Conservation (phyloP, 2,888 invertebrate species). For the Dolichopus griseipennis region DNA sequence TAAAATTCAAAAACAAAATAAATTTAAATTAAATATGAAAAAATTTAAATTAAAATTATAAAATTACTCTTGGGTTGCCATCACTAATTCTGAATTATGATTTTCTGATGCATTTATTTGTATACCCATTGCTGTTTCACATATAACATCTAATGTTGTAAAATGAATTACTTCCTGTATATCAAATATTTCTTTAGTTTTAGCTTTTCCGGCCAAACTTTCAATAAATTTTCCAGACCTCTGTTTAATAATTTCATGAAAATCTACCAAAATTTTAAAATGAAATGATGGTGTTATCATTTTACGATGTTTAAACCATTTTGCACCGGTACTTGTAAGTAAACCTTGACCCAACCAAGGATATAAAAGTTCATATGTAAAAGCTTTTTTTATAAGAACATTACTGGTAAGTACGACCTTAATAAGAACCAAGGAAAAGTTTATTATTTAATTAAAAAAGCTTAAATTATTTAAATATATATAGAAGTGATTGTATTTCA, state of each 20-base stretch:
- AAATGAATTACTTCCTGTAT: constrained; percentile 46
- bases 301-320: constrained; percentile 47
- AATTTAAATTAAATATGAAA: not conserved
- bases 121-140: constrained; percentile 59
- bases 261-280: constrained; percentile 46
- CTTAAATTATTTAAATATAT: too few species aligned
- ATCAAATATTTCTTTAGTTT: constrained; percentile 40
- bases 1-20: constrained; percentile 18
- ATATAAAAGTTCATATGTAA: constrained; percentile 37
- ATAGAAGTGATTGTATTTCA: too few species aligned
- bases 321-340: constrained; percentile 41
- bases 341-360: constrained; percentile 47
- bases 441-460: not conserved
- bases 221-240: constrained; percentile 46
- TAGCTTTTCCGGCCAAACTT: constrained; percentile 26
- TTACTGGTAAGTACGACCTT: not conserved
- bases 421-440: not conserved
- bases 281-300: constrained; percentile 50
- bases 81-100: constrained; percentile 44
- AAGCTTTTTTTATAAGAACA: constrained; percentile 41
- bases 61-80: constrained; percentile 45
- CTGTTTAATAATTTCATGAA: constrained; percentile 43
- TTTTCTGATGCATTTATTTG: constrained; percentile 46
- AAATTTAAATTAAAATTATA: not conserved
- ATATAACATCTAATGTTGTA: constrained; percentile 46